These are phyloP conservation scores for Gobio gobio DNA, from an alignment of 2,113 vertebrate species.

Conservation along the genomic window DNA sequence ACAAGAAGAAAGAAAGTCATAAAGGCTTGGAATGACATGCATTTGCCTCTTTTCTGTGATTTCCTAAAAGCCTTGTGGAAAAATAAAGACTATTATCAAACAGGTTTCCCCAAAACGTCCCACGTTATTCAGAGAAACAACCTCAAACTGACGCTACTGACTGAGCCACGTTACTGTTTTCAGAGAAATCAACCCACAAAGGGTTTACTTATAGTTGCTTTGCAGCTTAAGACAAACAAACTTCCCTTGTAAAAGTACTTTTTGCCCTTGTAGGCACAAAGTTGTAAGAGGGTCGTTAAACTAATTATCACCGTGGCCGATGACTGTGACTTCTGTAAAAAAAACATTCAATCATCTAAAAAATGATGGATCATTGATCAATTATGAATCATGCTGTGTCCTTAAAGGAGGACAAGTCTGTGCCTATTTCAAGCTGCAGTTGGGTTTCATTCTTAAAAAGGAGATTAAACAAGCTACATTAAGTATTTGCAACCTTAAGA, in stretches of 20 bases:
- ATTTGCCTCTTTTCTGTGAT: neutral
- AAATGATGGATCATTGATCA: slow-evolving; percentile 10
- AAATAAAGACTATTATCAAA: neutral
- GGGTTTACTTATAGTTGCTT: neutral
- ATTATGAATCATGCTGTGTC: slow-evolving; percentile 11
- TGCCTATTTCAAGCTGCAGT: slow-evolving; percentile 9
- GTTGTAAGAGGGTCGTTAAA: slow-evolving; percentile 22
- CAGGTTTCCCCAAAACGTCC: neutral
- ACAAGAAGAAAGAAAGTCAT: neutral
- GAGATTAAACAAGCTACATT: neutral
- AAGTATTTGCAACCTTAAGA: neutral
- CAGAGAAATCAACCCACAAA: slow-evolving; percentile 33
- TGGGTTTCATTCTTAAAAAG: neutral
- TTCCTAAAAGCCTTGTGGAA: neutral
- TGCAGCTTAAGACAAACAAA: slow-evolving; percentile 12
- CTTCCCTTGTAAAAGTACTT: neutral
- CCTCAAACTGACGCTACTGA: too few relatives aligned
- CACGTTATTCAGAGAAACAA: neutral
- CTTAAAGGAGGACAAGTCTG: neutral
- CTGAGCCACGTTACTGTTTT: neutral
- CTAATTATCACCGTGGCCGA: neutral
- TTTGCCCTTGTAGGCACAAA: slow-evolving; percentile 2
- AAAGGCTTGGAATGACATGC: neutral
- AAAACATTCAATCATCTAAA: slow-evolving; percentile 12
- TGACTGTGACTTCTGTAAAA: neutral